Evolutionary conservation across 1,140 invertebrate species (phyloP).

Genomic region (Drosophila orosa): DNA sequence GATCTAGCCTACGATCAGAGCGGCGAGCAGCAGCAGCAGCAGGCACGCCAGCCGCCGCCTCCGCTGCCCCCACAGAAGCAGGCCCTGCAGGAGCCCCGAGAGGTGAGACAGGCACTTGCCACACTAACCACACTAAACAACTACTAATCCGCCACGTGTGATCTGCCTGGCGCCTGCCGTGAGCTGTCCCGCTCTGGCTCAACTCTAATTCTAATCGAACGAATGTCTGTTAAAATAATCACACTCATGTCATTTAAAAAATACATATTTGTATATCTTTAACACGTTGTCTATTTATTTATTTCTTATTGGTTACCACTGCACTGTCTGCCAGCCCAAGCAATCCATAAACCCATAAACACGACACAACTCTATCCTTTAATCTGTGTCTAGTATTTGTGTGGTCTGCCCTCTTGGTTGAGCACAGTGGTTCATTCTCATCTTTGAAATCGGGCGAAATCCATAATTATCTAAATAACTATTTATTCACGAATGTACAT

Average conservation of each 20-base stretch:
- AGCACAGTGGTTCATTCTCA: constrained; percentile 17
- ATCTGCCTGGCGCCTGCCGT: constrained; percentile 34
- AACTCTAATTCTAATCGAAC: constrained; percentile 66
- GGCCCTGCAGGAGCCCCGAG: constrained; percentile 87
- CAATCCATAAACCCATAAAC: constrained; percentile 4
- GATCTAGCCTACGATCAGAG: constrained; percentile 91
- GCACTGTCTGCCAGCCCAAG: constrained; percentile 34
- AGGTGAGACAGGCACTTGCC: constrained; percentile 82
- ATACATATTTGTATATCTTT: constrained; percentile 76
- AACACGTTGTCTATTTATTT: constrained; percentile 63
- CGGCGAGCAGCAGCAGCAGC: constrained; percentile 89
- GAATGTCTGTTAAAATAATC: constrained; percentile 75
- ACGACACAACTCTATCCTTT: constrained; percentile 9
- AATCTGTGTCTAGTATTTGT: constrained; percentile 22
- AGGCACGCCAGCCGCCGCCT: constrained; percentile 86
- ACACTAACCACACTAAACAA: constrained; percentile 79
- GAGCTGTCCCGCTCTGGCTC: constrained; percentile 42
- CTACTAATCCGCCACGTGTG: constrained; percentile 64
- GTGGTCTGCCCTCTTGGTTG: constrained; percentile 13
- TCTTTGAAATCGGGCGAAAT: constrained; percentile 9
- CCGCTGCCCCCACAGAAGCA: constrained; percentile 59
- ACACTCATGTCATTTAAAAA: constrained; percentile 70
- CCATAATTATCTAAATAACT: not conserved
- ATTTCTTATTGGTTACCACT: constrained; percentile 55
- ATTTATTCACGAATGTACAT: not conserved